A percentile compares a stretch with the other conserved stretches of the same genome.
Evolutionary conservation across 2,888 invertebrate genomes (phyloP).

Genomic region (Agonopterix heracliana): DNA sequence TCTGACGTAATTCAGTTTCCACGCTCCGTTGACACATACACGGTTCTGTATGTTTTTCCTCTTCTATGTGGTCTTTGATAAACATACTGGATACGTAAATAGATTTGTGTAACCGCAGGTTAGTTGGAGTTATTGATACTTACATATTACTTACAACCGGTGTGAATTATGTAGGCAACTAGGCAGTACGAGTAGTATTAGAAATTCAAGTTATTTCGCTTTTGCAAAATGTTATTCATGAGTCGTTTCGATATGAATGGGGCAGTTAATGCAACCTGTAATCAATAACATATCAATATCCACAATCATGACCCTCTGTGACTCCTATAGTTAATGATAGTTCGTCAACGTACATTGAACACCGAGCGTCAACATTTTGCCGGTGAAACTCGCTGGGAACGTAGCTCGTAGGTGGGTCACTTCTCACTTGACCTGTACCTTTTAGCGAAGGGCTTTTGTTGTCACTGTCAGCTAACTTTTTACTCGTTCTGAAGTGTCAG

Average conservation of each 20-base stretch:
- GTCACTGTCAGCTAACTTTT: background rate
- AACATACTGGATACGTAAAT: background rate
- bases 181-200: no score
- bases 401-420: background rate
- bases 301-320: constrained; percentile 13
- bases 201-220: no score
- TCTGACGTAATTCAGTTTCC: constrained; percentile 50
- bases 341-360: constrained; percentile 30
- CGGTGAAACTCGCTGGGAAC: constrained; percentile 17
- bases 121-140: no score
- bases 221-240: no score
- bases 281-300: constrained; percentile 11
- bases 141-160: no score
- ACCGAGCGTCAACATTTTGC: constrained; percentile 24
- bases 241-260: no score
- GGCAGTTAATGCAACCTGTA: background rate
- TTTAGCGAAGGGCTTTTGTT: constrained; percentile 3
- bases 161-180: no score
- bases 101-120: background rate
- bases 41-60: constrained; percentile 22
- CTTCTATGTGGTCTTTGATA: constrained; percentile 6
- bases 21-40: constrained; percentile 40
- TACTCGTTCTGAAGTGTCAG: background rate
- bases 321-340: constrained; percentile 22
- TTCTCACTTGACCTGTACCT: constrained; percentile 11